A percentile compares a stretch with the other conserved stretches of the same genome.
Conservation (phyloP, 2,888 invertebrate species). For the Gisinianus flammeolus region DNA sequence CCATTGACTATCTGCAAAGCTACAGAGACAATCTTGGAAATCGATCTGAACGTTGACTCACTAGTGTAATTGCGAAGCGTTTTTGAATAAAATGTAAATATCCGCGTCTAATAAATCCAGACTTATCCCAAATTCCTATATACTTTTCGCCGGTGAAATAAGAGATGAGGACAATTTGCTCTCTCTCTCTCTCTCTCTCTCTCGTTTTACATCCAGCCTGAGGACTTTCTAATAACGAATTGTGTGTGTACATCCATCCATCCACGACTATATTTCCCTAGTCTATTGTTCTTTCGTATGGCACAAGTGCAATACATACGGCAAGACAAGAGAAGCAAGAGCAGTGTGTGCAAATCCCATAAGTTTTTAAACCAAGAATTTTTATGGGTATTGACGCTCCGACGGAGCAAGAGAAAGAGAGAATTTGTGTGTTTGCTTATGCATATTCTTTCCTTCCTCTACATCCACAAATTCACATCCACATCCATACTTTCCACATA, state of each 20-base stretch:
- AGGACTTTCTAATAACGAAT: not conserved
- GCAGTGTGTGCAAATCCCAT: not conserved
- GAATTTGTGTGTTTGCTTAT: no score
- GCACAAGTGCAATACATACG: not conserved
- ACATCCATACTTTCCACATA: no score
- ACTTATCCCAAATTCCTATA: constrained; percentile 33
- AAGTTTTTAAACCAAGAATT: not conserved
- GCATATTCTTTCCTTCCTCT: no score
- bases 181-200: not conserved
- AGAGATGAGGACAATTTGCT: constrained; percentile 16
- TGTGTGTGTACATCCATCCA: no score
- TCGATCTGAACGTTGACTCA: constrained; percentile 35
- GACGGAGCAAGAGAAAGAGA: no score
- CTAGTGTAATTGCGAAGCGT: constrained; percentile 40
- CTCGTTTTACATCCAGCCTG: not conserved
- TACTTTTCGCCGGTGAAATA: not conserved
- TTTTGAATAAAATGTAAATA: constrained; percentile 47
- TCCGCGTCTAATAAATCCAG: constrained; percentile 41
- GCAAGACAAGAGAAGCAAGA: not conserved
- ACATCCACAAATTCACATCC: no score
- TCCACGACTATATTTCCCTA: no score
- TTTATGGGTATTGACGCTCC: not conserved
- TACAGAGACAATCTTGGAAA: constrained; percentile 6
- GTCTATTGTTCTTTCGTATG: no score
- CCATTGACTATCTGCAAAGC: not conserved